Evolutionary conservation across 2,888 invertebrate genomes (phyloP).

Genomic region (Apocheima hispidaria): DNA sequence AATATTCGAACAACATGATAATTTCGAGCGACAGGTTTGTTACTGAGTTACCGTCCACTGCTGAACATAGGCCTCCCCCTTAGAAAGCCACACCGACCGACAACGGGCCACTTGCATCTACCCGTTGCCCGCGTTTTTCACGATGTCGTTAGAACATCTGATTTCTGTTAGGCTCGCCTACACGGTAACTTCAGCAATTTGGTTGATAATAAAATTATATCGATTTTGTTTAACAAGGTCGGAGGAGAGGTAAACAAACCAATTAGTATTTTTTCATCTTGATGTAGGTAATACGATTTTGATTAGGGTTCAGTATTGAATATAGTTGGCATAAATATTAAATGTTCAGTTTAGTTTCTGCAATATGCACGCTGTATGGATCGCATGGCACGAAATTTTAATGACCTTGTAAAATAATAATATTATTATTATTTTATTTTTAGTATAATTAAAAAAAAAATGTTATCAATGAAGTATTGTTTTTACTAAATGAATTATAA

Average conservation of each 20-base stretch:
- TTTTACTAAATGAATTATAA: too few relatives aligned
- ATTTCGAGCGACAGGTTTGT: too few relatives aligned
- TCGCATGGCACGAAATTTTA: too few relatives aligned
- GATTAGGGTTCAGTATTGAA: conserved; percentile 43
- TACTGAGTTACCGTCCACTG: too few relatives aligned
- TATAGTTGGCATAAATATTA: background rate
- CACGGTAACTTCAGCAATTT: conserved; percentile 13
- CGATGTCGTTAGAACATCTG: conserved; percentile 9
- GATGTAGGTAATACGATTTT: conserved; percentile 45
- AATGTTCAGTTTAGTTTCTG: background rate
- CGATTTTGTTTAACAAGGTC: conserved; percentile 40
- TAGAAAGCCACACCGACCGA: too few relatives aligned
- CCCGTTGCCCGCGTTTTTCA: too few relatives aligned
- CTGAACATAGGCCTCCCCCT: too few relatives aligned
- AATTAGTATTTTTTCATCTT: conserved; percentile 52
- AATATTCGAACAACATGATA: too few relatives aligned
- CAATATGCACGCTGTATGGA: background rate
- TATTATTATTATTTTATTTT: too few relatives aligned
- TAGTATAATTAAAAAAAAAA: background rate
- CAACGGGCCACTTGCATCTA: too few relatives aligned
- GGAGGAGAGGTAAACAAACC: conserved; percentile 56
- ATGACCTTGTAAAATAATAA: too few relatives aligned
- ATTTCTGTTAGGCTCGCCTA: conserved; percentile 8
- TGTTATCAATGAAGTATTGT: too few relatives aligned
- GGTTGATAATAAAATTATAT: conserved; percentile 16